Conservation (phyloP, 2,113 vertebrate genomes). For the Carassius auratus region DNA sequence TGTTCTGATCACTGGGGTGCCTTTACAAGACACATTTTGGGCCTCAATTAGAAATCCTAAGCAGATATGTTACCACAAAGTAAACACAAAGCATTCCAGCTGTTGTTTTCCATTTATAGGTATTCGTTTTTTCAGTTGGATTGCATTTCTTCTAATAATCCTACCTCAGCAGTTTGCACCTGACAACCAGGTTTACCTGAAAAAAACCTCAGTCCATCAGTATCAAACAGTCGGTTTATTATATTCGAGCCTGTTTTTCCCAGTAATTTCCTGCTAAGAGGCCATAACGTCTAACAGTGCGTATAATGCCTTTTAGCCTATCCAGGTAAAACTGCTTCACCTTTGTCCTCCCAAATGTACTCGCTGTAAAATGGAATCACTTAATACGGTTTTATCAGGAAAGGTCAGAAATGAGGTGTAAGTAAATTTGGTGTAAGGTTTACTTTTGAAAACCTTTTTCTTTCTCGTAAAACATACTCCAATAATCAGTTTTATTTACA, state of each 20-base stretch:
- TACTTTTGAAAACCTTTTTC: not conserved
- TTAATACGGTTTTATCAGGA: not conserved
- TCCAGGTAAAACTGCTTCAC: not conserved
- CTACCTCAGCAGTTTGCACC: constrained; percentile 31
- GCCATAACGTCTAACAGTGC: not conserved
- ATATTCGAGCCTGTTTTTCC: not conserved
- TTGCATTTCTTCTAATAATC: constrained; percentile 16
- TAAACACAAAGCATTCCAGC: not conserved
- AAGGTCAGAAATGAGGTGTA: not conserved
- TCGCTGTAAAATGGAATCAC: not conserved
- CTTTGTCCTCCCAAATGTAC: not conserved
- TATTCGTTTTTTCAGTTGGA: not conserved
- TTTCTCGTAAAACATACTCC: not conserved
- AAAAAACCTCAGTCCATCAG: constrained; percentile 27
- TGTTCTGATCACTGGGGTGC: constrained; percentile 8
- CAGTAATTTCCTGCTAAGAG: not conserved
- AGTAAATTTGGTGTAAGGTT: not conserved
- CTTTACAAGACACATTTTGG: not conserved
- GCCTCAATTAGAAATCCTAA: constrained; percentile 19
- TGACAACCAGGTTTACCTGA: not conserved
- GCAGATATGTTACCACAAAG: not conserved
- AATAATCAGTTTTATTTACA: not conserved
- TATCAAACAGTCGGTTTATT: not conserved
- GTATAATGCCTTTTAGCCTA: not conserved
- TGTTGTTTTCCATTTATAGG: constrained; percentile 20